Percentiles rank a stretch among this genome's conserved stretches.
phyloP scores from a whole-genome alignment of 2,113 vertebrate genomes.

The Gallinago jamesoni region DNA sequence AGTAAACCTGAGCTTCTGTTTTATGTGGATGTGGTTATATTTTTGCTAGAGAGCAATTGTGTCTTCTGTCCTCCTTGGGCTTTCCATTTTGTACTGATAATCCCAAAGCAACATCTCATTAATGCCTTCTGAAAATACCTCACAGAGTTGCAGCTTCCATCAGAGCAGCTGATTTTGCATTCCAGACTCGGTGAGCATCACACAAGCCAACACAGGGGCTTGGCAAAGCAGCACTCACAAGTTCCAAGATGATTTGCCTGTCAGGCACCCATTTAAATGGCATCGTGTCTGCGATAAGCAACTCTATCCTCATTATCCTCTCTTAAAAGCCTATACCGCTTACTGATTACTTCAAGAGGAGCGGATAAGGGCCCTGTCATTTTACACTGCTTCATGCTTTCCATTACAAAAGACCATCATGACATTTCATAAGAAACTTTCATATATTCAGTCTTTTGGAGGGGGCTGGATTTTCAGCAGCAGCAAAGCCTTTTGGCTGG shows the following conservation, averaged over 20 bases:
- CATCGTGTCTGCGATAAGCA: not conserved
- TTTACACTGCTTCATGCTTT: constrained; percentile 9
- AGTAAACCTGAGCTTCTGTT: not conserved
- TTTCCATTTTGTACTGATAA: not conserved
- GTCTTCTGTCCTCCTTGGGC: not conserved
- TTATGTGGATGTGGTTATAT: not conserved
- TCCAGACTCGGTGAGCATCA: not conserved
- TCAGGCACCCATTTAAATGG: not conserved
- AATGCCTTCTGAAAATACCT: not conserved
- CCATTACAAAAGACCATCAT: not conserved
- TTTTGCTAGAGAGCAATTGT: not conserved
- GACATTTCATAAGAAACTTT: not conserved
- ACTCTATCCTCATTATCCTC: constrained; percentile 1
- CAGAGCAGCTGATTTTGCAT: not conserved
- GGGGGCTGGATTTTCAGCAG: not conserved
- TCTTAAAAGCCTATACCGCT: not conserved
- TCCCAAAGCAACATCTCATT: not conserved
- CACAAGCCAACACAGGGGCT: not conserved
- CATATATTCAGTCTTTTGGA: not conserved
- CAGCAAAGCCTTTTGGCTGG: not conserved
- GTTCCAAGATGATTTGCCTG: constrained; percentile 13
- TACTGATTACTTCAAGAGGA: constrained; percentile 14
- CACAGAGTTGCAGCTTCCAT: not conserved
- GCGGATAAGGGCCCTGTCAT: not conserved
- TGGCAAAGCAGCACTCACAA: not conserved